Base-by-base conservation (phyloP, 1,140 invertebrate species). In the Heliothis virescens region DNA sequence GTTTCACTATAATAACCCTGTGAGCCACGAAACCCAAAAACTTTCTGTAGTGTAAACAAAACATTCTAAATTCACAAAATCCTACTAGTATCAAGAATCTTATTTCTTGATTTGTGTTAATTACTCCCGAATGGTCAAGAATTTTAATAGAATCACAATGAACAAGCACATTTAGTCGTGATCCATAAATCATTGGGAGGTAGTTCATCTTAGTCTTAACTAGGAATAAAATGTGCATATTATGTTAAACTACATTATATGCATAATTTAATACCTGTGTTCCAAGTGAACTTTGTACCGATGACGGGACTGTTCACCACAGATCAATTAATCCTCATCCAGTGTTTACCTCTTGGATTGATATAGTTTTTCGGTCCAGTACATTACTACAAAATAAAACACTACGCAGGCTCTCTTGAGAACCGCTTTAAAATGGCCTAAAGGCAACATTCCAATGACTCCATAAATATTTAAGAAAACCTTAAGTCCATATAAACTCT, bases 151-250 rank as follows among this genome's bases (percentile, higher is more conserved):
- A 67, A 67, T 67, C 41, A 67, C 63, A 67, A 48, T 67, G 63
- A 67, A 21, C 63, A 67, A 67, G 63, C 63, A 67, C 57, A 26
- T 60, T 60, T 4, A 18, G 63, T 67, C 63, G 63, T 67, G 63
- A 67, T 41, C 63, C 48, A 41, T 48, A 48, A 67, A 67, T 67
- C 63, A 48, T 67, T 67, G 18, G 7, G 4, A 67, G 29, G 13
- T 48, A 48, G 63, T 67, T 67, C 63, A 67, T 67, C 63, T 67
- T 67, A 67, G 41, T 67, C 63, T 67, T n/a, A 48, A 48, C 62
- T 48, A 67, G 63, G 63, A 67, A 67, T 67, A 48, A 71, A 71
- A 50, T 52, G 67, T 71, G 48, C 21, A 71, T 53, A 52, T 71
- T 26, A 52, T 71, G 48, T 26, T 53, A 69, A 65, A 65, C 41